Base-by-base conservation (phyloP, 2,888 invertebrate species). In the Latrodectus elegans region DNA sequence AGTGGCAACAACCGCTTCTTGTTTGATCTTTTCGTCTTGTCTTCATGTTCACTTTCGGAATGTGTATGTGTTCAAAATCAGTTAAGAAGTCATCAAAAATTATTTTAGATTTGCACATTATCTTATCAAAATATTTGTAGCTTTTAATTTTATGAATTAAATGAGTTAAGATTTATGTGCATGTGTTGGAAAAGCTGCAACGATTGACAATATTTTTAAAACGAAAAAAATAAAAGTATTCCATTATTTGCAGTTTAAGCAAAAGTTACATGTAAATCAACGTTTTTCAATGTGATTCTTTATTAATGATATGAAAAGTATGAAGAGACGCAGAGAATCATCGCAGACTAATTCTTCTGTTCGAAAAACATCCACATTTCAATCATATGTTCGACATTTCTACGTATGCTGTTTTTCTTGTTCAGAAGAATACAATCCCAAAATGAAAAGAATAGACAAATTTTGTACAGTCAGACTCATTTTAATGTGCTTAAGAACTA, bases 401-500 rank as follows among this genome's bases (percentile, higher is more conserved):
- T 84, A 70, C 79, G 84, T 71, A 22, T 88, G 83, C 51, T 88
- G 83, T 51, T 84, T 52, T 55, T 71, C 84, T 51, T 84, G 84
- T 72, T 76, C 79, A 26, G 76, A 80, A 55, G 17, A 60, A n/a
- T 75, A 75, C 71, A 74, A 88, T 75, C 78, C 84, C 11, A 88
- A 88, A 84, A 88, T 88, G 88, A 88, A 84, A 70, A 79, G 71
- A 53, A 55, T 84, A 65, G 88, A 84, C 68, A 83, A 72, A 17
- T 77, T 88, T 68, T 88, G 88, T 72, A 88, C 88, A 14, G 79
- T 88, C 12, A 75, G 84, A 60, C 49, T 88, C 8, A 77, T 86
- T 75, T 73, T 89, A 51, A 49, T 80, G 15, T 81, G 75, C 52
- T n/a, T 89, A 49, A 75, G 92, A 89, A 93, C 93, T 14, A 74